Percentiles rank a stretch among this genome's conserved stretches.
These are phyloP conservation scores for Pammene aurita DNA, from an alignment of 2,888 invertebrate species.

Conservation along the genomic window DNA sequence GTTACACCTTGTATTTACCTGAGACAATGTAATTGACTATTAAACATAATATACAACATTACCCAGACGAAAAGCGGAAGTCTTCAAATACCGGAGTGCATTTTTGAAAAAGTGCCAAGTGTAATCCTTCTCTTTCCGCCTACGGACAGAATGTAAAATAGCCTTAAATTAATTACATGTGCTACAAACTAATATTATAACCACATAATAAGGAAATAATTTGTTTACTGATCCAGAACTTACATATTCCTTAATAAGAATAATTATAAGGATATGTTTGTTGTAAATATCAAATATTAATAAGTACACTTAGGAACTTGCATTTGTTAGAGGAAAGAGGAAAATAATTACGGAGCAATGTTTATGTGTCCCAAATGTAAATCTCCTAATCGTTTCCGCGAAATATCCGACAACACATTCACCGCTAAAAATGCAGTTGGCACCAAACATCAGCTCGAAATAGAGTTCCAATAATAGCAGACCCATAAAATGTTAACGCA, in stretches of 20 bases:
- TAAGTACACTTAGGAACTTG: not conserved
- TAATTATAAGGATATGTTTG: constrained; percentile 17
- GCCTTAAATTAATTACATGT: constrained; percentile 23
- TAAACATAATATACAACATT: constrained; percentile 18
- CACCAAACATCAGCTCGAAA: constrained; percentile 24
- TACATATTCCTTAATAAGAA: constrained; percentile 2
- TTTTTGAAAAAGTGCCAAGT: constrained; percentile 39
- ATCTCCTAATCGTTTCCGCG: constrained; percentile 25
- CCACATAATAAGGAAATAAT: constrained; percentile 35
- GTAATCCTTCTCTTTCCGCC: constrained; percentile 22
- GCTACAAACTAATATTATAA: constrained; percentile 1
- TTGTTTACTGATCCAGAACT: constrained; percentile 18
- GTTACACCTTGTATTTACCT: too few relatives aligned
- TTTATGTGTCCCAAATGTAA: constrained; percentile 16
- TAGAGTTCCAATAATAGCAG: constrained; percentile 36
- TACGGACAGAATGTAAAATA: constrained; percentile 10
- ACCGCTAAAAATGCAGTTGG: constrained; percentile 36
- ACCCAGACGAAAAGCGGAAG: constrained; percentile 31
- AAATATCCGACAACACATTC: constrained; percentile 7
- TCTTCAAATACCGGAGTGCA: constrained; percentile 30
- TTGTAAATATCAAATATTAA: too few relatives aligned
- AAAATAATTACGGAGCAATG: constrained; percentile 3
- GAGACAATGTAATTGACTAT: not conserved
- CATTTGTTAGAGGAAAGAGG: too few relatives aligned
- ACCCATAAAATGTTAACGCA: constrained; percentile 27